Base-by-base conservation (phyloP, 2,888 invertebrate species). In the Drosophila kuntzei region DNA sequence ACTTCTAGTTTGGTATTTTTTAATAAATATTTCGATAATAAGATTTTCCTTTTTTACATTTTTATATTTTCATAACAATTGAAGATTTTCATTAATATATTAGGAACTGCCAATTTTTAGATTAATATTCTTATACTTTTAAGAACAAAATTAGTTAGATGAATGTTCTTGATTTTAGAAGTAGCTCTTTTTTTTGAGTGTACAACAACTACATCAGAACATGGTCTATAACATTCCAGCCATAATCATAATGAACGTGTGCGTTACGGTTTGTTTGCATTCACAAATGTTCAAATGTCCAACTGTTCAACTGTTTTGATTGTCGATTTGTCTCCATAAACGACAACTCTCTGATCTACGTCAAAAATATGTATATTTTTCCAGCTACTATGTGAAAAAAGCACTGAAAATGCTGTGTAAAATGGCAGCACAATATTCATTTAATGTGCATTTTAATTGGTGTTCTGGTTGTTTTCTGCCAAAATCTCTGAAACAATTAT, bases 241-340 rank as follows among this genome's bases (percentile, higher is more conserved):
- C 66, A 83, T 87, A 76, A 89, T 84, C 87, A 76, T 87, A 76
- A 76, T 74, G 76, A 79, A 87, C 85, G 76, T 70, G 72, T 64
- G 67, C 71, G 51, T 79, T 62, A 67, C 62, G 76, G 67, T 70
- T 87, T 76, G 89, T 87, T 87, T 79, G 86, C 79, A 53, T 41
- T 53, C 39, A 39, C 39, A 53, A 53, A 39, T 53, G 51, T n/a
- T 11, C 29, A 29, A 53, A 9, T 20, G n/a, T 20, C n/a, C 76
- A 34, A 34, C 34, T n/a, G 37, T 16, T 37, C 73, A 80, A 68
- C 76, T 66, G 55, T 66, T 89, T 72, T 74, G 84, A 80, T 89
- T 84, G 73, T 67, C 64, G 66, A 87, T 89, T 73, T 86, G 78
- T 53, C 44, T 44, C 49, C 72, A 66, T 71, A 9, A 46, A 46